phyloP scores from a whole-genome alignment of 2,113 vertebrate species.

The Salvelinus namaycush region DNA sequence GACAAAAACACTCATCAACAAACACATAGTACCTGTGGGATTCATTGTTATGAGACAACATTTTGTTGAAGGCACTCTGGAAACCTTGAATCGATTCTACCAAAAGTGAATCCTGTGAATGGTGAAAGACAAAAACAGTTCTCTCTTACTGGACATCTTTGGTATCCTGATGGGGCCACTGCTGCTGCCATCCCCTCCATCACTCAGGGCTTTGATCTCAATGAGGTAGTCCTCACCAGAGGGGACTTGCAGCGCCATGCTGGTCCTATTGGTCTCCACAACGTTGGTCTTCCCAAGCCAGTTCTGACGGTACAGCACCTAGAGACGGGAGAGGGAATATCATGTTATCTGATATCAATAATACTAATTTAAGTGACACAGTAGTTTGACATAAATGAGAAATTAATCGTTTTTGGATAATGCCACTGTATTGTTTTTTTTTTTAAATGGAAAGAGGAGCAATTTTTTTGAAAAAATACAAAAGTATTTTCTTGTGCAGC shows the following conservation, averaged over 20 bases:
- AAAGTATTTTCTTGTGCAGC: not conserved
- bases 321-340: slow-evolving; percentile 12
- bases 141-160: slow-evolving; percentile 83
- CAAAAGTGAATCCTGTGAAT: too few species aligned
- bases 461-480: too few species aligned
- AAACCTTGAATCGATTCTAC: too few species aligned
- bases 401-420: not conserved
- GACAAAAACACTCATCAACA: not conserved
- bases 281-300: slow-evolving; percentile 77
- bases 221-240: slow-evolving; percentile 83
- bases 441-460: too few species aligned
- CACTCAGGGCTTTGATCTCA: slow-evolving; percentile 84
- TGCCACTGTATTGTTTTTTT: too few species aligned
- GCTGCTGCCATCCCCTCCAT: slow-evolving; percentile 87
- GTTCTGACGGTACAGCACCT: slow-evolving; percentile 85
- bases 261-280: slow-evolving; percentile 86
- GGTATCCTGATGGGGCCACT: slow-evolving; percentile 87
- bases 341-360: too few species aligned
- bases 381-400: not conserved
- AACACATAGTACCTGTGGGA: not conserved
- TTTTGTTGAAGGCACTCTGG: too few species aligned
- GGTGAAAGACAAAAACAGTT: slow-evolving; percentile 22
- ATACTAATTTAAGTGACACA: not conserved
- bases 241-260: slow-evolving; percentile 82
- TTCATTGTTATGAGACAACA: too few species aligned